Evolutionary conservation across 30 jellyfish, hydroid and myxozoan genomes (phyloP).

Genomic region (Turritopsis rubra): DNA sequence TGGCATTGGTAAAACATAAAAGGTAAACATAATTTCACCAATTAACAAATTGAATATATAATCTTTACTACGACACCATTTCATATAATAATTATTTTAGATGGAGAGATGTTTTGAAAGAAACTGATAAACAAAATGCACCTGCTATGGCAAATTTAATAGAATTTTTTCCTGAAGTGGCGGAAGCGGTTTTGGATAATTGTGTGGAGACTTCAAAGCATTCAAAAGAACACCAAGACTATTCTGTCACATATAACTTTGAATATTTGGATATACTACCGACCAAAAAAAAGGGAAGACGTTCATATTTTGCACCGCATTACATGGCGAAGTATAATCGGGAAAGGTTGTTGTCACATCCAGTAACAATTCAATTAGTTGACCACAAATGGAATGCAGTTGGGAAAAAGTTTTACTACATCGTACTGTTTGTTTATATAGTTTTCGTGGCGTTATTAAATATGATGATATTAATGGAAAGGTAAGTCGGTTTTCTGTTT

Average conservation of each 20-base stretch:
- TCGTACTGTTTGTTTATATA: conserved; percentile 35
- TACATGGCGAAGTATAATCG: conserved; percentile 59
- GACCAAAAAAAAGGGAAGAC: not conserved
- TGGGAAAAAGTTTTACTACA: conserved; percentile 54
- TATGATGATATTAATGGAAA: conserved; percentile 55
- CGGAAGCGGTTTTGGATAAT: too few relatives aligned
- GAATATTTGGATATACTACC: conserved; percentile 58
- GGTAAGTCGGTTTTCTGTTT: conserved; percentile 38
- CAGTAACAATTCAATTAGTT: conserved; percentile 47
- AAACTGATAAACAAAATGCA: too few relatives aligned
- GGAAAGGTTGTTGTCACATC: conserved; percentile 62
- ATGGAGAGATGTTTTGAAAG: too few relatives aligned
- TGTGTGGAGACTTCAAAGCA: too few relatives aligned
- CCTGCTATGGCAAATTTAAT: too few relatives aligned
- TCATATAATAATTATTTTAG: too few relatives aligned
- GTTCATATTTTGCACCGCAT: conserved; percentile 45
- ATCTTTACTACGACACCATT: too few relatives aligned
- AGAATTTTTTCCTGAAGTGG: too few relatives aligned
- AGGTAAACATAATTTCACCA: too few relatives aligned
- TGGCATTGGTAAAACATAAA: conserved; percentile 79
- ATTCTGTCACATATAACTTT: too few relatives aligned
- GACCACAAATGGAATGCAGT: conserved; percentile 65
- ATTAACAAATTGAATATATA: too few relatives aligned
- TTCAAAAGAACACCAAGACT: too few relatives aligned
- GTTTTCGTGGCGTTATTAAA: conserved; percentile 69